These are phyloP conservation scores for Malachius bipustulatus DNA, from an alignment of 2,888 invertebrate species.

Conservation along the genomic window DNA sequence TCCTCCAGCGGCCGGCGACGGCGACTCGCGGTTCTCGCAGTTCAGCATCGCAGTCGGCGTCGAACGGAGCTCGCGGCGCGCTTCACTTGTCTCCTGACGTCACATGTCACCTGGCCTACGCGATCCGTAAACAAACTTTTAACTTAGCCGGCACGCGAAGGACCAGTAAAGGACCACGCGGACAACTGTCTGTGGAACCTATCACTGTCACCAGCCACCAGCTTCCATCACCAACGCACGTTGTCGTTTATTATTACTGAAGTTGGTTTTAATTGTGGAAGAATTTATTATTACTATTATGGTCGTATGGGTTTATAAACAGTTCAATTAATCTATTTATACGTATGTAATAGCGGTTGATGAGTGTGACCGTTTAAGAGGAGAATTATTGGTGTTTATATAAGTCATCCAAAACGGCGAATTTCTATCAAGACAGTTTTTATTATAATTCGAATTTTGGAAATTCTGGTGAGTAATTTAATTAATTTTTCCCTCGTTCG, in stretches of 20 bases:
- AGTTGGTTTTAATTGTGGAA: constrained; percentile 12
- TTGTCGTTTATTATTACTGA: neutral
- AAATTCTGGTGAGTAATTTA: constrained; percentile 22
- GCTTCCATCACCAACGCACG: neutral
- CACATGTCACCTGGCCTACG: too few species aligned
- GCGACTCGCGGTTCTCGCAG: too few species aligned
- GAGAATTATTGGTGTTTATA: constrained; percentile 11
- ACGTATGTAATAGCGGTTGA: constrained; percentile 14
- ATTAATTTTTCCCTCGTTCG: neutral
- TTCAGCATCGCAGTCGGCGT: too few species aligned
- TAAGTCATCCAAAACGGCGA: constrained; percentile 21
- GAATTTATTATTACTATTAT: constrained; percentile 19
- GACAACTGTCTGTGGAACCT: too few species aligned
- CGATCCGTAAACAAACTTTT: too few species aligned
- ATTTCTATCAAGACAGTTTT: constrained; percentile 18
- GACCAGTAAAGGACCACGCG: too few species aligned
- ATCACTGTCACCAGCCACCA: neutral
- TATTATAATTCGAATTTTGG: constrained; percentile 20
- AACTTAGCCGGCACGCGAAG: too few species aligned
- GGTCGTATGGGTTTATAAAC: constrained; percentile 19
- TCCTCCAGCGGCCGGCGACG: too few species aligned
- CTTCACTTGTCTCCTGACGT: too few species aligned
- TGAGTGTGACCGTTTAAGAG: constrained; percentile 13
- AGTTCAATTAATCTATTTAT: constrained; percentile 19
- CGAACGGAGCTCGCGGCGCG: too few species aligned